These are phyloP conservation scores for Cyphomyrmex costatus DNA, from an alignment of 1,140 invertebrate genomes.

Conservation along the genomic window DNA sequence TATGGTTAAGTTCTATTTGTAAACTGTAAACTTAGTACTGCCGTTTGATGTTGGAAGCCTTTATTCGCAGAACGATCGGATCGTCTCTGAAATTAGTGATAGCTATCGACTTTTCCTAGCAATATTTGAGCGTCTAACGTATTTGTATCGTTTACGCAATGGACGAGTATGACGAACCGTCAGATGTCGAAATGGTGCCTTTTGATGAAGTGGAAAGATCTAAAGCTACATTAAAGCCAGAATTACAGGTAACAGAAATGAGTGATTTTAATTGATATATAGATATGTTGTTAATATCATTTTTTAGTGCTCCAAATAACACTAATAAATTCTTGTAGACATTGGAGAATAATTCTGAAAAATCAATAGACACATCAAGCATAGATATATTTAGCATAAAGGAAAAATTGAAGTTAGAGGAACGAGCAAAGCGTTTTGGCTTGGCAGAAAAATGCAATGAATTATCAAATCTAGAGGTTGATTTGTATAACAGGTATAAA, in stretches of 20 bases:
- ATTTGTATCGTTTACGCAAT: slow-evolving; percentile 25
- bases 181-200: slow-evolving; percentile 66
- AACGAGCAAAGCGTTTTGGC: slow-evolving; percentile 91
- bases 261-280: slow-evolving; percentile 1
- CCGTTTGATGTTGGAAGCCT: neutral
- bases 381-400: slow-evolving; percentile 89
- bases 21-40: slow-evolving; percentile 33
- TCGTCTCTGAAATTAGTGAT: neutral
- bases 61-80: neutral
- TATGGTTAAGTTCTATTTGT: slow-evolving; percentile 33
- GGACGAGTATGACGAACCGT: slow-evolving; percentile 57
- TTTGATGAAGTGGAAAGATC: slow-evolving; percentile 39
- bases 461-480: slow-evolving; percentile 88
- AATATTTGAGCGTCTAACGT: neutral
- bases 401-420: slow-evolving; percentile 89
- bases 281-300: neutral
- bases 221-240: neutral
- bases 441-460: slow-evolving; percentile 87
- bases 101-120: neutral
- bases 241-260: slow-evolving; percentile 23
- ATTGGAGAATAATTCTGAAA: slow-evolving; percentile 77
- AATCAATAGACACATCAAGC: slow-evolving; percentile 86
- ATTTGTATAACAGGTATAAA: slow-evolving; percentile 88
- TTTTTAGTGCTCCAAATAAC: neutral
- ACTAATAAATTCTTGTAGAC: slow-evolving; percentile 36